Evolutionary conservation across 2,797 vertebrate species (phyloP), one percentile per base, ranked within the genome.

Genomic region (Darevskia mixta): DNA sequence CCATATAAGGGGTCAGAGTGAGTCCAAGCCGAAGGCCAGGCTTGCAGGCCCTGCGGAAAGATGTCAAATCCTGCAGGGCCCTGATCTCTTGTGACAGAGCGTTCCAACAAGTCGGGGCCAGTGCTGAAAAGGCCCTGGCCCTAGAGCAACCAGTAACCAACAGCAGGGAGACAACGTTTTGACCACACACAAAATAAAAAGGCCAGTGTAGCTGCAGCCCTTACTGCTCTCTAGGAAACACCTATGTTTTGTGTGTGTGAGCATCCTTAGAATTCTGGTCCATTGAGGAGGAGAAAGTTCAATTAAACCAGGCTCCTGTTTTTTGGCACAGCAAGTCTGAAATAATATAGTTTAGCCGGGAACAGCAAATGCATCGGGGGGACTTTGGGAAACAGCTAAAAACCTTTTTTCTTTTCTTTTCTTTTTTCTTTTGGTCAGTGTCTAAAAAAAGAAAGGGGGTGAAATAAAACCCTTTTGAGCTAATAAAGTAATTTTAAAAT

Each of bases 401-500:
- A 55, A 55, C 49, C 49, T 55, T 55, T 1, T 55, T 55, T 15
- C 49, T 55, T 55, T 55, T 15, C 49, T 49, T 86, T 55, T 88
- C 88, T 17, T 67, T 10, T 83, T 11, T 79, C 58, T 43, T 79
- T 49, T 84, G 67, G 25, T 89, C 84, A 82, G 11, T 23, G 1
- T 89, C 85, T 86, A 82, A 94, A 92, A 91, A 71, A 93, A 92
- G 69, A 8, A 67, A 0, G 1, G 5, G 9, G 2, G 71, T 27
- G 38, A 32, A 29, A 5, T 0, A 64, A 83, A 76, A 77, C 86
- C 67, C 3, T 7, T 89, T 93, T 85, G 87, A 86, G 82, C 86
- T 89, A 90, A 92, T 81, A 86, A 92, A 86, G 88, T 78, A 92
- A 69, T 88, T 92, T 93, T 20, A 35, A 76, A 90, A 90, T 82